phyloP scores from a whole-genome alignment of 2,888 invertebrate species.

The Hoplodrina ambigua region DNA sequence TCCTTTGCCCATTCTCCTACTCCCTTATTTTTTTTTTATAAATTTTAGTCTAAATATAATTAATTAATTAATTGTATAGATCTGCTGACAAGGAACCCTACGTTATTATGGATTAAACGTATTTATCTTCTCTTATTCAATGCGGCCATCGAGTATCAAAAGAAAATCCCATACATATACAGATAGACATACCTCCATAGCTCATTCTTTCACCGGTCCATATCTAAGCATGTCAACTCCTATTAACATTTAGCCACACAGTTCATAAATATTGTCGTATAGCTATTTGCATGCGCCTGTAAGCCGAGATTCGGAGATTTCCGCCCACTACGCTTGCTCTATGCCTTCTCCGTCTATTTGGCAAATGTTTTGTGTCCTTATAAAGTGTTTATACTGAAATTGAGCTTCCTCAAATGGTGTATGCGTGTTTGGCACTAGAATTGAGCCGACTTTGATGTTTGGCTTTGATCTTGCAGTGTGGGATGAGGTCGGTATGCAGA shows the following conservation, averaged over 20 bases:
- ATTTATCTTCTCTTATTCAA: too few relatives aligned
- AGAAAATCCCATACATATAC: conserved; percentile 18
- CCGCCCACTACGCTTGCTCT: conserved; percentile 62
- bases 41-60: too few relatives aligned
- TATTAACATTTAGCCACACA: conserved; percentile 63
- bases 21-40: too few relatives aligned
- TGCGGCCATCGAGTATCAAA: too few relatives aligned
- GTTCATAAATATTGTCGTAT: conserved; percentile 62
- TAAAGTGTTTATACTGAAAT: conserved; percentile 45
- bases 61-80: too few relatives aligned
- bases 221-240: conserved; percentile 62
- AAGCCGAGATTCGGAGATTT: conserved; percentile 64
- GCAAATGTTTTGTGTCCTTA: conserved; percentile 54
- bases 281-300: conserved; percentile 61
- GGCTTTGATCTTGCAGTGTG: conserved; percentile 43
- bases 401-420: conserved; percentile 26
- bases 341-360: conserved; percentile 50
- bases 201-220: conserved; percentile 37
- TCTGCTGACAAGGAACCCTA: too few relatives aligned
- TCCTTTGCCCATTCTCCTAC: too few relatives aligned
- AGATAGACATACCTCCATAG: conserved; percentile 1
- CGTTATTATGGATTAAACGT: too few relatives aligned
- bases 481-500: conserved; percentile 21
- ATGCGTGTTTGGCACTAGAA: conserved; percentile 24
- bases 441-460: conserved; percentile 50